Conservation (phyloP, 2,113 vertebrate genomes). For the Petrocephalus zakoni region DNA sequence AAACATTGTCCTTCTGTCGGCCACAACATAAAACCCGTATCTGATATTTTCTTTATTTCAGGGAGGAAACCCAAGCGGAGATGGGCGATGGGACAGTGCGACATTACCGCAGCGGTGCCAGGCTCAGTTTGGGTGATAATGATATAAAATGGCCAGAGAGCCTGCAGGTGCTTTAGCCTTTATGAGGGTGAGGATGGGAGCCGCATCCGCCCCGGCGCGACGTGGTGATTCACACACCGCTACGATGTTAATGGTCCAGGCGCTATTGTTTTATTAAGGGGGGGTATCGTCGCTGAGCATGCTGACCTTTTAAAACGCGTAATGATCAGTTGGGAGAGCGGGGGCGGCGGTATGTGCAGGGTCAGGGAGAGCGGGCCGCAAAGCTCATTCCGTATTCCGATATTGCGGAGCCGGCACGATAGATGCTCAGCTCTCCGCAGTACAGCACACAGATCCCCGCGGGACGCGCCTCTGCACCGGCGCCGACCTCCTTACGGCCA, state of each 20-base stretch:
- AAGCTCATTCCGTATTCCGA: conserved; percentile 47
- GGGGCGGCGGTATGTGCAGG: not conserved
- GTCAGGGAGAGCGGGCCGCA: conserved; percentile 6
- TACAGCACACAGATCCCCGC: conserved; percentile 28
- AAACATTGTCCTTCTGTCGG: not conserved
- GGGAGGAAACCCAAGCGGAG: not conserved
- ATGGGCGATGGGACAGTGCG: not conserved
- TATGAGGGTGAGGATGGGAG: not conserved
- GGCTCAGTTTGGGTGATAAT: not conserved
- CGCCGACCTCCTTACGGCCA: not conserved
- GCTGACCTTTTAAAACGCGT: not conserved
- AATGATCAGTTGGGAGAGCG: not conserved
- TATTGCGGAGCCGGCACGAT: conserved; percentile 44
- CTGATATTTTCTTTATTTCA: not conserved
- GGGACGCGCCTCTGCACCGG: not conserved
- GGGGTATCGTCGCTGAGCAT: not conserved
- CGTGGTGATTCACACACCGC: not conserved
- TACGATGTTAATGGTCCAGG: not conserved
- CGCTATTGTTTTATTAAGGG: not conserved
- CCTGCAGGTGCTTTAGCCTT: not conserved
- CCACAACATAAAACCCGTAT: not conserved
- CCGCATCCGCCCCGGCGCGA: not conserved
- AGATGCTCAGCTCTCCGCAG: conserved; percentile 43
- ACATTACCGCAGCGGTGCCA: not conserved
- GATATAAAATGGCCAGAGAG: not conserved